Conservation (phyloP, 2,888 invertebrate genomes). For the Agrochola lychnidis region DNA sequence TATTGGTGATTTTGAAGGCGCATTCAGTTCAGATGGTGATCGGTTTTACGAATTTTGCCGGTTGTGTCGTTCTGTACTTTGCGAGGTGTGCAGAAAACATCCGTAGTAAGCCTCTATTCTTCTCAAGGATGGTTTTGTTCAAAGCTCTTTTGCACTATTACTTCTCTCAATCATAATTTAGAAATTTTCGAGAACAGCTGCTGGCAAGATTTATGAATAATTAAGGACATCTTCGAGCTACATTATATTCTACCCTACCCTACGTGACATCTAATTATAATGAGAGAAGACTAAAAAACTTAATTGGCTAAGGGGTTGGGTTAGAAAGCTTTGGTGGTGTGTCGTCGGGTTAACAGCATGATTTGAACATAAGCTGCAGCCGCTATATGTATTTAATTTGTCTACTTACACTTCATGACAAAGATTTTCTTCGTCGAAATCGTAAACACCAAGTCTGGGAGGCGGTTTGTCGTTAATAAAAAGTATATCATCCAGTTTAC, state of each 20-base stretch:
- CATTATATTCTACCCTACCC: background rate
- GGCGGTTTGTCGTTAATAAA: constrained; percentile 84
- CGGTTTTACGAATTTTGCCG: too few relatives aligned
- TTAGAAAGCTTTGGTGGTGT: background rate
- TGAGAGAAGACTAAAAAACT: background rate
- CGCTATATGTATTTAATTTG: background rate
- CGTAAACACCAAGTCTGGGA: constrained; percentile 86
- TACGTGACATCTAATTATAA: background rate
- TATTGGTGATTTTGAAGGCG: too few relatives aligned
- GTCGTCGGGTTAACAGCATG: background rate
- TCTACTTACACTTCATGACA: constrained; percentile 89
- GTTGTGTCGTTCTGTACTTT: background rate
- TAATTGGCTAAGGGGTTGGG: background rate
- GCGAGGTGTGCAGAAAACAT: background rate
- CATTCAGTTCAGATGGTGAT: too few relatives aligned
- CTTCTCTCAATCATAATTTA: background rate
- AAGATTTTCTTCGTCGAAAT: constrained; percentile 90
- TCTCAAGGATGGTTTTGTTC: background rate
- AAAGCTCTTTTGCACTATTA: background rate
- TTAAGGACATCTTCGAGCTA: background rate
- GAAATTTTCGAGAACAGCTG: background rate
- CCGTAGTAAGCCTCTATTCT: background rate
- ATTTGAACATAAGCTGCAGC: background rate
- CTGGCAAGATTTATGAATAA: background rate
- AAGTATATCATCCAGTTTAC: constrained; percentile 86